Conservation (phyloP, 2,888 invertebrate species). For the Calliphora vomitoria region DNA sequence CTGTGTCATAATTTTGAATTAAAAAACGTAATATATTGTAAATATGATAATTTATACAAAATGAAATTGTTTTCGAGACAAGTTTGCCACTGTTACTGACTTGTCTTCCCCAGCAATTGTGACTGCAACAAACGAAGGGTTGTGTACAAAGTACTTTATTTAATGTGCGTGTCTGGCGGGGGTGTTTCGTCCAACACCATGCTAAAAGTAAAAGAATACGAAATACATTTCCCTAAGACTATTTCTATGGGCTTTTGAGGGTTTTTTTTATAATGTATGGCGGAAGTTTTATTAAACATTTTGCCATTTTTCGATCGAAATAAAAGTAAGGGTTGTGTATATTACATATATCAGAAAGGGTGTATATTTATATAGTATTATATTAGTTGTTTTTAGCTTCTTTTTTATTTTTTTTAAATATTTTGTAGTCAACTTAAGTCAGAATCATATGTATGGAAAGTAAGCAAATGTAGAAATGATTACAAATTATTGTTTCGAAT, state of each 20-base stretch:
- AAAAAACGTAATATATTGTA: conserved; percentile 21
- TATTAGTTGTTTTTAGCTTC: no score
- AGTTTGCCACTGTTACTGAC: not conserved
- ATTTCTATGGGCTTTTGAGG: not conserved
- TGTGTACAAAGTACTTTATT: conserved; percentile 1
- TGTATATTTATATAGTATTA: not conserved
- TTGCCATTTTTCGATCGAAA: conserved; percentile 22
- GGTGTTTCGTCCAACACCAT: conserved; percentile 17
- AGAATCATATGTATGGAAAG: no score
- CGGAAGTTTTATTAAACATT: conserved; percentile 29
- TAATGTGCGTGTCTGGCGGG: not conserved
- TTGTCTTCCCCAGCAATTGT: not conserved
- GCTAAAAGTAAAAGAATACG: not conserved
- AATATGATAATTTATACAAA: conserved; percentile 65
- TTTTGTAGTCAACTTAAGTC: no score
- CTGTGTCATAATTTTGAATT: conserved; percentile 37
- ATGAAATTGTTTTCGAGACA: conserved; percentile 10
- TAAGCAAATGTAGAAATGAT: no score
- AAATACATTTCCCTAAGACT: not conserved
- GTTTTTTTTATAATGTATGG: conserved; percentile 25
- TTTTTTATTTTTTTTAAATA: no score
- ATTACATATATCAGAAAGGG: not conserved
- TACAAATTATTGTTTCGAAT: no score
- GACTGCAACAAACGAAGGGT: not conserved
- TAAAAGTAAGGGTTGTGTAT: conserved; percentile 23